These are phyloP conservation scores for Zoanthus sansibaricus DNA, from an alignment of 92 coral and sea anemone species.

Conservation along the genomic window DNA sequence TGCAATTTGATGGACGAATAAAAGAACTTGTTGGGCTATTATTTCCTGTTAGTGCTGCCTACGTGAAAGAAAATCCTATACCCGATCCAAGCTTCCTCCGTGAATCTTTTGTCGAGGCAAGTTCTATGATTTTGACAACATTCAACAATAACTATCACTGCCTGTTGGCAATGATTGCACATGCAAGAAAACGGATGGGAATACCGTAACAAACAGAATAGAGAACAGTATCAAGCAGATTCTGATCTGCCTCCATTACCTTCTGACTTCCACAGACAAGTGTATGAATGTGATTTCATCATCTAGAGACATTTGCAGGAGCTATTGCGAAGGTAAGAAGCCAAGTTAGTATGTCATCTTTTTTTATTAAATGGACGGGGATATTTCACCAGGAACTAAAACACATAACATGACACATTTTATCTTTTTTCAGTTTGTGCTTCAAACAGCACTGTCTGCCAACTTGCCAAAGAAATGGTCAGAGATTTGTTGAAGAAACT, in stretches of 20 bases:
- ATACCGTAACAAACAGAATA: constrained; percentile 26
- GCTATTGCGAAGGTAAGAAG: constrained; percentile 50
- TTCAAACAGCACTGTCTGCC: constrained; percentile 23
- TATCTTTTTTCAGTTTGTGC: constrained; percentile 34
- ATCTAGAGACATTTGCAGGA: constrained; percentile 36
- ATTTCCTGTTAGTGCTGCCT: constrained; percentile 29
- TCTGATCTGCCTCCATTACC: constrained; percentile 52
- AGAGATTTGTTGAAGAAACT: constrained; percentile 49
- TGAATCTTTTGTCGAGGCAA: constrained; percentile 43
- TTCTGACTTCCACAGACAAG: constrained; percentile 34
- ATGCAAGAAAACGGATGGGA: constrained; percentile 41
- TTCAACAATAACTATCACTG: constrained; percentile 46
- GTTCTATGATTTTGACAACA: constrained; percentile 42
- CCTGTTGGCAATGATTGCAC: constrained; percentile 52
- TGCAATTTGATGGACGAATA: constrained; percentile 41
- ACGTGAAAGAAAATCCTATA: constrained; percentile 45
- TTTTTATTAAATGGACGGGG: background rate
- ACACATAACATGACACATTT: too few relatives aligned
- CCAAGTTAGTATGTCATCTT: constrained; percentile 9
- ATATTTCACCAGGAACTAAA: background rate
- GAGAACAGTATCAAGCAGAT: constrained; percentile 44
- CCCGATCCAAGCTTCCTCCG: constrained; percentile 43
- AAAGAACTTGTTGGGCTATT: constrained; percentile 55
- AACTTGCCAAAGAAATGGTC: constrained; percentile 39
- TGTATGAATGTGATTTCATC: constrained; percentile 43